Conservation (phyloP, 2,113 vertebrate species). For the Phaethon lepturus region DNA sequence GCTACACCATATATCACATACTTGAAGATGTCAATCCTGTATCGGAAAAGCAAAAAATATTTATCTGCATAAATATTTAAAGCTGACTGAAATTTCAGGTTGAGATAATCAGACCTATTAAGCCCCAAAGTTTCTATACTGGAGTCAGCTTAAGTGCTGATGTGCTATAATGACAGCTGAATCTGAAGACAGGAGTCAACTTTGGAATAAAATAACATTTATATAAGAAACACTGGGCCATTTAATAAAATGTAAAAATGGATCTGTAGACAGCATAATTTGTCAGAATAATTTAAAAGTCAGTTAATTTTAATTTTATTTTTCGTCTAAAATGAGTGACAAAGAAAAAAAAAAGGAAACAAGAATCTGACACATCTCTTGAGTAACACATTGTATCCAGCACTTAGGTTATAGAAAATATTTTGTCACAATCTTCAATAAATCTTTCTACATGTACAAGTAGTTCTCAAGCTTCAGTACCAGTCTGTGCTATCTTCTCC, state of each 20-base stretch:
- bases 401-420: background rate
- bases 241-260: background rate
- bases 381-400: background rate
- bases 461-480: background rate
- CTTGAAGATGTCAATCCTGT: constrained; percentile 98
- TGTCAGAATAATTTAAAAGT: background rate
- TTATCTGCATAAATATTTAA: constrained; percentile 4
- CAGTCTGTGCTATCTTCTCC: background rate
- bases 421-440: background rate
- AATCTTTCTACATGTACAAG: background rate
- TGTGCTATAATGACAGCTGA: background rate
- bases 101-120: background rate
- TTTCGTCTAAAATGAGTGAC: background rate
- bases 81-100: background rate
- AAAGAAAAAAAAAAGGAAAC: background rate
- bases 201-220: background rate
- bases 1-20: constrained; percentile 98
- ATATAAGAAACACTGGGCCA: background rate
- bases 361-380: background rate
- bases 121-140: background rate
- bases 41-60: constrained; percentile 15
- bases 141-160: background rate
- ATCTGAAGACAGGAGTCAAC: background rate
- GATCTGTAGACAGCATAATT: background rate
- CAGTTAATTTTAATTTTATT: background rate